A percentile compares a stretch with the other conserved stretches of the same genome.
These are phyloP conservation scores for Perodicticus potto DNA, from an alignment of 2,797 vertebrate genomes.

Conservation along the genomic window DNA sequence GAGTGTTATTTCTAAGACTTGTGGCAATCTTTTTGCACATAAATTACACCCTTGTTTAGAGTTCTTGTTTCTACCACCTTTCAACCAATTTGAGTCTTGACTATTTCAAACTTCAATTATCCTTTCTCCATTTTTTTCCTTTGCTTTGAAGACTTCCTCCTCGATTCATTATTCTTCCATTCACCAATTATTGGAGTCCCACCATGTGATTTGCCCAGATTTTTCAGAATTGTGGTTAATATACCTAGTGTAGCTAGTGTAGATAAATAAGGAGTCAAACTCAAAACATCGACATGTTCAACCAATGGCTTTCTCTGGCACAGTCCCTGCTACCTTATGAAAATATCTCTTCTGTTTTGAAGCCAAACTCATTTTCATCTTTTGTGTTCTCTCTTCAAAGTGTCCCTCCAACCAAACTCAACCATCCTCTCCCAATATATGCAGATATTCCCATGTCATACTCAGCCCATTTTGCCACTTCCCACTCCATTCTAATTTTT, in stretches of 20 bases:
- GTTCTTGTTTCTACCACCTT: neutral
- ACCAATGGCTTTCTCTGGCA: neutral
- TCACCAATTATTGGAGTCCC: neutral
- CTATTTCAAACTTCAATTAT: neutral
- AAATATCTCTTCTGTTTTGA: neutral
- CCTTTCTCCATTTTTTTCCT: neutral
- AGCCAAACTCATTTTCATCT: neutral
- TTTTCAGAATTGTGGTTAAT: neutral
- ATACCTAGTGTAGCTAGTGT: neutral
- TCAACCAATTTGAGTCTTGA: neutral
- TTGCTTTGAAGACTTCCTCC: neutral
- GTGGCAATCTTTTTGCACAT: neutral
- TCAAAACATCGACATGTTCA: neutral
- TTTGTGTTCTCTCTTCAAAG: neutral
- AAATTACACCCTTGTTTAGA: neutral
- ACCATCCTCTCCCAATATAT: neutral
- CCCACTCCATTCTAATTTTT: neutral
- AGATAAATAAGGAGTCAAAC: neutral
- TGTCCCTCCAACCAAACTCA: neutral
- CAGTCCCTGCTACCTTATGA: neutral
- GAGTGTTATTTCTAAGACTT: conserved; percentile 12
- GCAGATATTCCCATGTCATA: neutral
- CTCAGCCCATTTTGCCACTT: neutral
- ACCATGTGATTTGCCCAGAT: neutral
- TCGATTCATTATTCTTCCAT: neutral